Base-by-base conservation (phyloP, 2,888 invertebrate genomes). In the Leptinotarsa tumamoca region DNA sequence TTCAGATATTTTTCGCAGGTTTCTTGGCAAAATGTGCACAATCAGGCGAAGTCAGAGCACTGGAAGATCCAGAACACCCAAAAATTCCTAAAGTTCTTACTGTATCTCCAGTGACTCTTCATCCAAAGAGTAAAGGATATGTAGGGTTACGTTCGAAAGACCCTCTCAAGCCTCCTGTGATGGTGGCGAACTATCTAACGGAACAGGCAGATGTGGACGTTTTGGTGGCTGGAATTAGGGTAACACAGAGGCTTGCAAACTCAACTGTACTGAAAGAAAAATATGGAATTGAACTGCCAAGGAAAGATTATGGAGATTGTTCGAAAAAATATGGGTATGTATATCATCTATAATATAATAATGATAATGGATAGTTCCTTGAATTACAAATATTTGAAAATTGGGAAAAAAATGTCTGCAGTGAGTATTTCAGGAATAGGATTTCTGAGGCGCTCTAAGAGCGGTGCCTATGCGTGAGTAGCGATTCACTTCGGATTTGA, bases 101-200 rank as follows among this genome's bases (percentile, higher is more conserved):
- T 54, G 90, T 93, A 72, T 91, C 92, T 3, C 92, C 92, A 0
- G 90, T 93, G 68, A 90, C 91, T 17, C 86, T 93, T 1, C 93
- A 93, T 73, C 94, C 94, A 0, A 91, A 91, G 75, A 94, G 94
- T 81, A 90, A 91, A 80, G 94, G 94, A 0, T 90, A 90, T 83
- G 81, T 94, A 4, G 90, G 90, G 7, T 89, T 96, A 61, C 90
- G 90, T 72, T 92, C 93, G 0, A 90, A 90, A 33, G 91, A 96
- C 87, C 95, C 96, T 0, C 85, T 91, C 18, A 91, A 91, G 10
- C 90, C 93, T 54, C 96, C 96, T 0, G 79, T 92, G n/a, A 93
- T 96, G 87, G 91, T 93, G 80, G 94, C 94, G 0, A 95, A 95
- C 87, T 96, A 96, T 87, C 90, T 95, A 83, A 88, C 89, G 4